Base-by-base conservation (phyloP, 2,888 invertebrate genomes). In the Acrobasis consociella region DNA sequence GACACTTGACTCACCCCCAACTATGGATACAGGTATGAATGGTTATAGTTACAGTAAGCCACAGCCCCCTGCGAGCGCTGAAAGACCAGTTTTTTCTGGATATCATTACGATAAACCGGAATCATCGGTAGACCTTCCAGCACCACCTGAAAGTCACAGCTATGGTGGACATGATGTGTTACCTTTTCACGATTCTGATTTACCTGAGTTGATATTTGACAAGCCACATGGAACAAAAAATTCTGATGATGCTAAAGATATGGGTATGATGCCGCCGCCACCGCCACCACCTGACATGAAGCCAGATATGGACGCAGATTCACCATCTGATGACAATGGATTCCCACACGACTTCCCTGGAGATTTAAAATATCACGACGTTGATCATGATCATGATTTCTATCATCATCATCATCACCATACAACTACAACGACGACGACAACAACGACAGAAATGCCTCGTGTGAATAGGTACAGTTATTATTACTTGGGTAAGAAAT, bases 401-500 rank as follows among this genome's bases (percentile, higher is more conserved):
- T 80, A 88, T 66, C 78, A 89, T 62, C 82, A 93, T 64, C 81
- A 89, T 65, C 81, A 87, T 62, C 81, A 87, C 22, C 83, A 83
- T 31, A n/a, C n/a, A n/a, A 81, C 81, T 13, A 80, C 89, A 1
- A 83, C 88, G 64, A 81, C 93, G 1, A 90, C 92, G 11, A 86
- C 89, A 0, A 87, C 93, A 1, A 93, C 89, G 1, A 87, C 88
- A 0, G 94, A 94, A 78, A 93, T 87, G 74, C 93, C 94, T 70
- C 89, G 94, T 80, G 94, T 94, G 9, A 94, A 93, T 74, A 93
- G 88, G 79, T 95, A 95, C 88, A 95, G 95, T 78, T 96, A 96
- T 80, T 96, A 96, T 75, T 96, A 95, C 75, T 91, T 96, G 65
- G 96, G 96, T 2, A 94, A 95, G 72, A 96, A 96, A 75, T 85